phyloP scores from a whole-genome alignment of 2,113 vertebrate species.

The Gnathonemus echidnorhynchus region DNA sequence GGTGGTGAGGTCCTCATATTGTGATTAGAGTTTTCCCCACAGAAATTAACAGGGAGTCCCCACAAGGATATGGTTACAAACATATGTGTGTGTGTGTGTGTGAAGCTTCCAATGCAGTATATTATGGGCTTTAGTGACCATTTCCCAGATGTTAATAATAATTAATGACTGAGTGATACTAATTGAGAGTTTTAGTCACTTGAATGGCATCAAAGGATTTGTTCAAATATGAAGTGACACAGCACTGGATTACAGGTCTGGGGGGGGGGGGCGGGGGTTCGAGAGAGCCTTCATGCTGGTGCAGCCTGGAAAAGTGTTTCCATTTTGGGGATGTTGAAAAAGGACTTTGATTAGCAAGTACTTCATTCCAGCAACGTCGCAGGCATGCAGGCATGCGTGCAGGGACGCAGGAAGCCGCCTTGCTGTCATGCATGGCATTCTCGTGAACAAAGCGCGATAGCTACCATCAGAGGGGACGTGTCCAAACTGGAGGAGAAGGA shows the following conservation, averaged over 20 bases:
- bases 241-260: not conserved
- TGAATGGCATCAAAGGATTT: not conserved
- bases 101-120: not conserved
- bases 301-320: not conserved
- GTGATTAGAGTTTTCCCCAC: too few relatives aligned
- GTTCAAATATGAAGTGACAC: not conserved
- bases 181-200: not conserved
- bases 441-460: conserved; percentile 57
- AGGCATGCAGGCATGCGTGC: not conserved
- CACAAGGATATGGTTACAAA: too few relatives aligned
- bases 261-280: not conserved
- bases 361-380: not conserved
- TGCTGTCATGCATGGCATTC: conserved; percentile 46
- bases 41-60: too few relatives aligned
- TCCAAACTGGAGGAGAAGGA: conserved; percentile 61
- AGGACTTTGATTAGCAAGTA: not conserved
- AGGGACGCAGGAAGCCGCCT: conserved; percentile 32
- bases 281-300: not conserved
- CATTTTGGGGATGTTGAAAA: not conserved
- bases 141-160: not conserved
- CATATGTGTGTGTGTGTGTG: too few relatives aligned
- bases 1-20: too few relatives aligned
- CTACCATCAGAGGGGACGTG: conserved; percentile 60
- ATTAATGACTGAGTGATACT: not conserved
- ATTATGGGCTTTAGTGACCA: not conserved